Base-by-base conservation (phyloP, 2,113 vertebrate genomes). In the Oceanites oceanicus region DNA sequence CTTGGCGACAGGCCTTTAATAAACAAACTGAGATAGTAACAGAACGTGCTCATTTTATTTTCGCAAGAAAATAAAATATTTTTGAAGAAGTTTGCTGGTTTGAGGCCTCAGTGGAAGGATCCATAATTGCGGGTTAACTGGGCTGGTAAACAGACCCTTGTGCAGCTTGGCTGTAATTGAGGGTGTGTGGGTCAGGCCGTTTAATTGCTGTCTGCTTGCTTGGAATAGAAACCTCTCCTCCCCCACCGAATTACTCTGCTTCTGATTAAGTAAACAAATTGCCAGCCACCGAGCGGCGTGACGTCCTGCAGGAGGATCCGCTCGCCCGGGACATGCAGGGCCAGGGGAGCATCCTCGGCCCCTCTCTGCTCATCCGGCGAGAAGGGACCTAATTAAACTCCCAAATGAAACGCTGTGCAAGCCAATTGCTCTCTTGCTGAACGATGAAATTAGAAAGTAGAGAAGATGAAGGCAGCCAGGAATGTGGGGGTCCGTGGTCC, bases 181-280 rank as follows among this genome's bases (percentile, higher is more conserved):
- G 95, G 95, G 92, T 93, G 74, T 45, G 96, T 91, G 81, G 97
- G 87, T 98, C 94, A 92, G 91, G 95, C 96, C 34, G 15, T 91
- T 97, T 98, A 98, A 98, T 98, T 98, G 96, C 58, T 53, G 96
- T 86, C 95, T 97, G 95, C 92, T 94, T 9, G n/a, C 97, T 96
- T 50, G 70, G 96, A 98, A 98, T 98, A 97, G 98, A 97, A 98
- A 97, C 96, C 77, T 91, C 50, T 15, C 89, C 87, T 17, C 87
- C 7, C 34, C 95, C 95, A 75, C 94, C 73, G 27, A 85, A 90
- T 95, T 68, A 19, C 89, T 94, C 86, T 47, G 94, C 89, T 66
- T 36, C 73, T 97, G 93, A 96, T 62, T 44, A 88, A 94, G 94
- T 85, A 84, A 96, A 94, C 95, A 97, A 94, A 96, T 96, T 88